Evolutionary conservation across 2,113 vertebrate species (phyloP).

Genomic region (Paramisgurnus dabryanus): DNA sequence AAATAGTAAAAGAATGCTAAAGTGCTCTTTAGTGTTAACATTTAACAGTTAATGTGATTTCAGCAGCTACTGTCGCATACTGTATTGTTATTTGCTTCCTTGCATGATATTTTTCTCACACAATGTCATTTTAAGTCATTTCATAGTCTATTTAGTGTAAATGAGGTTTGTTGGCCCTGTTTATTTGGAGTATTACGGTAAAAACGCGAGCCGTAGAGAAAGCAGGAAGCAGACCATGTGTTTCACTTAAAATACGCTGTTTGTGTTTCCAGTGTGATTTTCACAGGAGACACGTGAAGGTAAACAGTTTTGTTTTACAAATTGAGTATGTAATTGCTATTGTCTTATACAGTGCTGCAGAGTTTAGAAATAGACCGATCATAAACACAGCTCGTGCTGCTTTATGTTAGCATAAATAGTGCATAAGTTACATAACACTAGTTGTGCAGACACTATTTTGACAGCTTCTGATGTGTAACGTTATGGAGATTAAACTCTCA

Average conservation of each 20-base stretch:
- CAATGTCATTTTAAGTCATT: no score
- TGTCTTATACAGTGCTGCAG: not conserved
- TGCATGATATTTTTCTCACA: no score
- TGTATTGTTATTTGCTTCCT: no score
- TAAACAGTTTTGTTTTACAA: not conserved
- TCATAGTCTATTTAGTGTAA: no score
- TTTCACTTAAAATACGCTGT: not conserved
- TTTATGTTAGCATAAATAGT: not conserved
- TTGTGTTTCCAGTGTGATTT: not conserved
- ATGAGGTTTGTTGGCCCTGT: not conserved
- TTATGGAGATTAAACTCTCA: not conserved
- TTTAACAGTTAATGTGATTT: no score
- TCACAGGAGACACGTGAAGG: not conserved
- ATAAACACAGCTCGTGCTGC: not conserved
- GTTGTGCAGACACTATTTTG: not conserved
- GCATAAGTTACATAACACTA: not conserved
- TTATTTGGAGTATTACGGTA: constrained; percentile 40
- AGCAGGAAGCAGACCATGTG: constrained; percentile 49
- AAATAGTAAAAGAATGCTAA: no score
- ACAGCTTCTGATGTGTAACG: not conserved
- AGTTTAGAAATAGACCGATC: not conserved
- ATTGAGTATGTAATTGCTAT: not conserved
- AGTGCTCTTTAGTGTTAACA: no score
- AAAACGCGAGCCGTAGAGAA: not conserved
- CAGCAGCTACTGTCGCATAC: no score